Base-by-base conservation (phyloP, 2,113 vertebrate species). In the Isurus oxyrinchus region DNA sequence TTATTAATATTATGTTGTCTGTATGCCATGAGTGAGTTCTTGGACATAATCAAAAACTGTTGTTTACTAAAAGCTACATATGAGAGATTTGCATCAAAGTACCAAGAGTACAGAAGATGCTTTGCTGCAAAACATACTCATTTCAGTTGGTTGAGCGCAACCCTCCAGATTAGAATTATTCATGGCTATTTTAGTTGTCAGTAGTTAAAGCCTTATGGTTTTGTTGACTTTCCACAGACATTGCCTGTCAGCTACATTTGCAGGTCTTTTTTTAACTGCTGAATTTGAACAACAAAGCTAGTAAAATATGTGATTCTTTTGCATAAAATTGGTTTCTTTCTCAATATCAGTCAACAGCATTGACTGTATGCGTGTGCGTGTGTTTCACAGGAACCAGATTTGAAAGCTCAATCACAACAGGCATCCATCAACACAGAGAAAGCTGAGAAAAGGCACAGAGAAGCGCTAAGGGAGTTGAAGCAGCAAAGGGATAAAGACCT, bases 401-500 rank as follows among this genome's bases (percentile, higher is more conserved):
- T 98, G 96, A 97, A 97, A 96, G 98, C 98, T 96, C 79, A 98
- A 84, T 98, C 98, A 96, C 98, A 96, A 96, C 98, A 96, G 96
- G 97, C 97, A 72, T 98, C 98, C 96, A 98, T 98, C 96, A 98
- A 98, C 84, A 98, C 98, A 13, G 96, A 97, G 96, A 98, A 97
- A 97, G 99, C 99, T n/a, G 98, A 98, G 96, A 97, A 97, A 25
- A 98, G 99, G 84, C 98, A 98, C 7, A 97, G 97, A 96, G 98
- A 98, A 96, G 99, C 99, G 2, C 97, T 99, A 88, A 98, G 98
- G 97, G 97, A 98, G 96, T 98, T 99, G 96, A 98, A 98, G 97
- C 97, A 97, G 0, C 98, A 98, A 94, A 98, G 97, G 96, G 98
- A 98, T 94, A 97, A 97, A 96, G 96, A 98, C 11, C 96, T 97